These are phyloP conservation scores for Bettongia penicillata DNA, from an alignment of 2,113 vertebrate species.

Conservation along the genomic window DNA sequence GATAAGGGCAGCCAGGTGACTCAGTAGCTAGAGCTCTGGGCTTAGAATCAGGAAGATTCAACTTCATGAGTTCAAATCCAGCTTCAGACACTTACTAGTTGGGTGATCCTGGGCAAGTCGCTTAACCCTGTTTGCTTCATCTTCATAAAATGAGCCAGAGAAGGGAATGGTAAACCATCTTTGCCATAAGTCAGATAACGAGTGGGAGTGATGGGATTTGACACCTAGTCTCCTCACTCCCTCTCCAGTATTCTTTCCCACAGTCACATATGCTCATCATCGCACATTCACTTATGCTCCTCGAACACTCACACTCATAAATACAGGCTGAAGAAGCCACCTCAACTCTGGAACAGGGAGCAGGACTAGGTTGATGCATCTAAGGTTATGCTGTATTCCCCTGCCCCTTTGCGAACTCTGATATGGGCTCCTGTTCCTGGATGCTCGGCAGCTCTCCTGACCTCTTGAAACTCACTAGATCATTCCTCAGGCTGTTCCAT, in stretches of 20 bases:
- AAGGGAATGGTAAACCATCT: background rate
- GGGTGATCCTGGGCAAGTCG: background rate
- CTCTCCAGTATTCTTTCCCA: background rate
- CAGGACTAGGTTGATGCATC: background rate
- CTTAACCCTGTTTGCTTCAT: background rate
- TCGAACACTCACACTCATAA: background rate
- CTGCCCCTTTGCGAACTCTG: background rate
- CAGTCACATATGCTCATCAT: background rate
- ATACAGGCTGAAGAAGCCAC: background rate
- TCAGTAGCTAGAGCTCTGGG: background rate
- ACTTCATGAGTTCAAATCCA: background rate
- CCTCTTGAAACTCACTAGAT: background rate
- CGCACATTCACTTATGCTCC: background rate
- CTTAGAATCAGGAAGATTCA: background rate
- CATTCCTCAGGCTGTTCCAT: background rate
- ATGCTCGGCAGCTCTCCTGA: too few relatives aligned
- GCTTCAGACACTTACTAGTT: background rate
- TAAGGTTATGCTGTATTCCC: background rate
- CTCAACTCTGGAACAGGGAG: slow-evolving; percentile 47
- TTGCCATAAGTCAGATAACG: too few relatives aligned
- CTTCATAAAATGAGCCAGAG: background rate
- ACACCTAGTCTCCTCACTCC: background rate
- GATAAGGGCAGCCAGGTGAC: background rate
- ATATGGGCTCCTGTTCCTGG: background rate
- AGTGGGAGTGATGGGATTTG: too few relatives aligned